Evolutionary conservation across 1,140 invertebrate species (phyloP), one percentile per base, ranked within the genome.

Genomic region (Acromyrmex heyeri): DNA sequence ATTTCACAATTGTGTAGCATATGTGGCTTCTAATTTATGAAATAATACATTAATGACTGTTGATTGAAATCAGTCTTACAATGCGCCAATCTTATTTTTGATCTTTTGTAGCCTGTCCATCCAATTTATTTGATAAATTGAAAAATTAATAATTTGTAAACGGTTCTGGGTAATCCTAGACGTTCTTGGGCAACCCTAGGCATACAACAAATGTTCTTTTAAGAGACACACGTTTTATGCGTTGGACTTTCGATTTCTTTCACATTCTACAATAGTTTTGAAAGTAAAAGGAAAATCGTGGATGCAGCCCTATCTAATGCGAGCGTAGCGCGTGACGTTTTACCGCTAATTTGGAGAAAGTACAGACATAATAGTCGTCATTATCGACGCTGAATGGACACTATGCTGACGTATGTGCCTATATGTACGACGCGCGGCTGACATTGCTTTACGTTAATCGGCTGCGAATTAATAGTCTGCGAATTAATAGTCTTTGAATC

Each of bases 341-440:
- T 90, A 85, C 86, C 87, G 89, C 90, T 93, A 93, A 94, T 94
- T 94, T 91, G 93, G 93, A 87, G 93, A 94, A 94, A 94, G 93
- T 87, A 91, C 62, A 44, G 65, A 81, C 88, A 87, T 86, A 91
- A 90, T 88, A 82, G 88, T 88, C 88, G 48, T 75, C 86, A 70
- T 86, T 90, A 91, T 88, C 85, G 85, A 65, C 67, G 67, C 64
- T 86, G 86, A 91, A 90, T 72, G 90, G 67, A 90, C 67, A 87
- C 70, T 86, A 85, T 67, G 75, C n/a, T 38, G 18, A n/a, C 8
- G n/a, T 82, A 72, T 83, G 24, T 75, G 48, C 16, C 12, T 75
- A 75, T 8, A 61, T 48, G 53, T 64, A n/a, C n/a, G 59, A 90
- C 88, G 55, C 61, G 24, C 61, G 34, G 38, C 38, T 64, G 59